Evolutionary conservation across 2,888 invertebrate genomes (phyloP).

Genomic region (Platycheirus albimanus): DNA sequence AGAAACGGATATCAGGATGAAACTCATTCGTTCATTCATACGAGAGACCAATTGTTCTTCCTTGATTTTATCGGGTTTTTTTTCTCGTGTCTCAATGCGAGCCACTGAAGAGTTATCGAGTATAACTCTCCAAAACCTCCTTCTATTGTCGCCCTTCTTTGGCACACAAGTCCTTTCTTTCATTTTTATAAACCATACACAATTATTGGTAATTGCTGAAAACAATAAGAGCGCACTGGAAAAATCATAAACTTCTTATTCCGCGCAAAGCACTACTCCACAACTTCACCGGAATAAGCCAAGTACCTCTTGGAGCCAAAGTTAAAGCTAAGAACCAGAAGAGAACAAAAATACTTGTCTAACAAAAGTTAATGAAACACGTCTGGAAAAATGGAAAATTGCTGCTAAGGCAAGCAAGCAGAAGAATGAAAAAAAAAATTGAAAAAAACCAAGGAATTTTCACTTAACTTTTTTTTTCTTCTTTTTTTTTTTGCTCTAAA

Average conservation of each 20-base stretch:
- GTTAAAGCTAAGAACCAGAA: not conserved
- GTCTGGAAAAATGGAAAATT: slow-evolving; percentile 44
- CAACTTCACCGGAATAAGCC: too few relatives aligned
- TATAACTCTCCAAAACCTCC: too few relatives aligned
- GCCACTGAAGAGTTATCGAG: too few relatives aligned
- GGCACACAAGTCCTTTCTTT: not conserved
- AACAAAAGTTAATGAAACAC: slow-evolving; percentile 65
- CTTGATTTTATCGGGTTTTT: too few relatives aligned
- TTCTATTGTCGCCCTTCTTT: too few relatives aligned
- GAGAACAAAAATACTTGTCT: slow-evolving; percentile 6
- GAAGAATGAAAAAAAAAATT: too few relatives aligned
- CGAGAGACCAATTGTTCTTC: too few relatives aligned
- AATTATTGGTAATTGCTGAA: slow-evolving; percentile 43
- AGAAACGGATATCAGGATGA: too few relatives aligned
- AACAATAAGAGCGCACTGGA: slow-evolving; percentile 52
- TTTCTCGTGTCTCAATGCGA: too few relatives aligned
- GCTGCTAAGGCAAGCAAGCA: too few relatives aligned
- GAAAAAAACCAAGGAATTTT: slow-evolving; percentile 4
- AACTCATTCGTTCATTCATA: too few relatives aligned
- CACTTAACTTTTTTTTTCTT: slow-evolving; percentile 17
- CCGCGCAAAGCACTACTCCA: slow-evolving; percentile 9
- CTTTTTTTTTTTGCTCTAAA: too few relatives aligned
- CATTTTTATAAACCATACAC: not conserved
- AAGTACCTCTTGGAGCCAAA: slow-evolving; percentile 17
- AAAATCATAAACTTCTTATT: slow-evolving; percentile 64